Conservation (phyloP, 2,797 vertebrate genomes). For the Glossophaga mutica region DNA sequence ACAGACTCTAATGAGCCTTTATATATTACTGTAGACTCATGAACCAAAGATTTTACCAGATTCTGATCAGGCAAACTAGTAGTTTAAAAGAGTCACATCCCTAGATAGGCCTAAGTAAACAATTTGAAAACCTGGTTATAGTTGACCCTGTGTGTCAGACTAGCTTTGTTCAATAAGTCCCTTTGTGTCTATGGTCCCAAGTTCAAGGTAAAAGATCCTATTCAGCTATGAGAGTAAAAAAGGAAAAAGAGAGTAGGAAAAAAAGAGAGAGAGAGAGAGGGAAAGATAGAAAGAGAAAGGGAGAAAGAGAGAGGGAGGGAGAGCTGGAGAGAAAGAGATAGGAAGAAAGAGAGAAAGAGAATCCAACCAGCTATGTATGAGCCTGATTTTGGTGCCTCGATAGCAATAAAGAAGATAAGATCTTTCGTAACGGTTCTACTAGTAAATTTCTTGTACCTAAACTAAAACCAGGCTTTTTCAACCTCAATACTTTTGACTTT, state of each 20-base stretch:
- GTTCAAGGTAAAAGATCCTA: not conserved
- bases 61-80: not conserved
- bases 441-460: not conserved
- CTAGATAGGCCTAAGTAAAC: not conserved
- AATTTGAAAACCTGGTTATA: constrained; percentile 21
- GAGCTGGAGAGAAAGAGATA: too few species aligned
- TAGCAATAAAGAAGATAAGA: not conserved
- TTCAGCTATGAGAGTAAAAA: not conserved
- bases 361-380: not conserved
- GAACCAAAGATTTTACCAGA: not conserved
- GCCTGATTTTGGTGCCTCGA: not conserved
- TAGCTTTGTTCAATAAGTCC: not conserved
- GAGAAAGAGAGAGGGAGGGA: too few species aligned
- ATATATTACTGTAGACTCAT: not conserved
- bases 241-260: not conserved
- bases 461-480: not conserved
- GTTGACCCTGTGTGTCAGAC: not conserved
- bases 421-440: not conserved
- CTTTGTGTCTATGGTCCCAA: not conserved
- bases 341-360: not conserved
- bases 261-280: too few species aligned
- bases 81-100: not conserved
- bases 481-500: not conserved
- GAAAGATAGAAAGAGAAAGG: not conserved
- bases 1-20: not conserved